phyloP scores from a whole-genome alignment of 2,888 invertebrate species.

The Thereva unica region DNA sequence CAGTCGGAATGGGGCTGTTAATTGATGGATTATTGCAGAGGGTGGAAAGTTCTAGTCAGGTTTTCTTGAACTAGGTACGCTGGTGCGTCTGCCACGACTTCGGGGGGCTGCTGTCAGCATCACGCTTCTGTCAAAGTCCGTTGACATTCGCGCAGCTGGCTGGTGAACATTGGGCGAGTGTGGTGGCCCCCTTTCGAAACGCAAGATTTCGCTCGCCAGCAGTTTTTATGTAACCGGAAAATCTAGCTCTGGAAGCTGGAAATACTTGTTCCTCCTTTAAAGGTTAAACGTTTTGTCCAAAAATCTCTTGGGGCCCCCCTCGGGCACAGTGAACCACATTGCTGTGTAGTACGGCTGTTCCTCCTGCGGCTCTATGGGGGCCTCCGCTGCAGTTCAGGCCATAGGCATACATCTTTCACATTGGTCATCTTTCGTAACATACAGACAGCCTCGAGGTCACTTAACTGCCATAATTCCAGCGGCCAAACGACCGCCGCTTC shows the following conservation, averaged over 20 bases:
- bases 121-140: neutral
- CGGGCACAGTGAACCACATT: neutral
- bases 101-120: slow-evolving; percentile 9
- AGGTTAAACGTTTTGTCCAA: slow-evolving; percentile 3
- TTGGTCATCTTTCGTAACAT: slow-evolving; percentile 6
- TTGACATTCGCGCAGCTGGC: too few relatives aligned
- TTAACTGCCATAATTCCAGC: neutral
- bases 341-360: neutral
- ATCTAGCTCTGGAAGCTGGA: slow-evolving; percentile 23
- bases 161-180: neutral
- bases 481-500: neutral
- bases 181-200: slow-evolving; percentile 3
- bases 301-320: neutral
- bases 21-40: too few relatives aligned
- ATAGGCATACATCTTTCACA: slow-evolving; percentile 1
- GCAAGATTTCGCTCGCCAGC: neutral
- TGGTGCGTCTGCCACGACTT: too few relatives aligned
- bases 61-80: too few relatives aligned
- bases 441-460: slow-evolving; percentile 16
- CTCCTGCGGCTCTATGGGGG: neutral
- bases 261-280: slow-evolving; percentile 20
- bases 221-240: slow-evolving; percentile 31
- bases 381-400: neutral
- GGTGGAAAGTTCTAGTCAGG: too few relatives aligned
- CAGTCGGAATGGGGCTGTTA: too few relatives aligned